Evolutionary conservation across 2,888 invertebrate genomes (phyloP).

Genomic region (Ochropleura leucogaster): DNA sequence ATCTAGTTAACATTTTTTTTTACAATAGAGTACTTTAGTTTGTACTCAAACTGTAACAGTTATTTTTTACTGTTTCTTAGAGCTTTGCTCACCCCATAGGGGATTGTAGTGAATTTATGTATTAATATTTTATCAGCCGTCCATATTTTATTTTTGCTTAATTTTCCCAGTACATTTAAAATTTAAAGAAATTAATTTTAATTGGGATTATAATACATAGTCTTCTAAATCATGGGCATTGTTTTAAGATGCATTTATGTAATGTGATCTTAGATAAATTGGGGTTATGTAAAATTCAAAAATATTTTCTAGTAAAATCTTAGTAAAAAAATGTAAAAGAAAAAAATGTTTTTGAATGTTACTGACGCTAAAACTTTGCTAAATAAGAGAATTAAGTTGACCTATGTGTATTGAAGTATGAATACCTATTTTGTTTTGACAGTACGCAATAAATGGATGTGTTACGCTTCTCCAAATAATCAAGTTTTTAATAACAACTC

Average conservation of each 20-base stretch:
- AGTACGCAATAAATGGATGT: conserved; percentile 77
- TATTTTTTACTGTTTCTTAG: conserved; percentile 36
- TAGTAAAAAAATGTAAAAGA: conserved; percentile 45
- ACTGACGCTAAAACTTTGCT: conserved; percentile 46
- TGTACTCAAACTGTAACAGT: conserved; percentile 36
- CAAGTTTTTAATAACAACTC: conserved; percentile 86
- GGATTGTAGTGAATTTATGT: conserved; percentile 53
- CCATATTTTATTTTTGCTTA: conserved; percentile 59
- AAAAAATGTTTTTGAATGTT: conserved; percentile 60
- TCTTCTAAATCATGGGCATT: conserved; percentile 72
- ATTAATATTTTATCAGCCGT: conserved; percentile 59
- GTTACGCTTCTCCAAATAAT: conserved; percentile 89
- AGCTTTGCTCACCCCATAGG: conserved; percentile 52
- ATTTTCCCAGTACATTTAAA: conserved; percentile 64
- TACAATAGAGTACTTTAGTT: conserved; percentile 31
- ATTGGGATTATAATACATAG: conserved; percentile 50
- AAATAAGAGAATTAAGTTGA: conserved; percentile 60
- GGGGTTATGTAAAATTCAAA: conserved; percentile 60
- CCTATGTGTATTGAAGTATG: conserved; percentile 58
- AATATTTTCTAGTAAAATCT: conserved; percentile 50
- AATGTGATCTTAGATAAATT: conserved; percentile 61
- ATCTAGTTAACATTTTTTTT: conserved; percentile 50
- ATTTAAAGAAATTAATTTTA: conserved; percentile 45
- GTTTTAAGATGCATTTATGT: conserved; percentile 70
- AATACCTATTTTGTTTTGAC: conserved; percentile 66